Evolutionary conservation across 2,888 invertebrate species (phyloP).

Genomic region (Noctua fimbriata): DNA sequence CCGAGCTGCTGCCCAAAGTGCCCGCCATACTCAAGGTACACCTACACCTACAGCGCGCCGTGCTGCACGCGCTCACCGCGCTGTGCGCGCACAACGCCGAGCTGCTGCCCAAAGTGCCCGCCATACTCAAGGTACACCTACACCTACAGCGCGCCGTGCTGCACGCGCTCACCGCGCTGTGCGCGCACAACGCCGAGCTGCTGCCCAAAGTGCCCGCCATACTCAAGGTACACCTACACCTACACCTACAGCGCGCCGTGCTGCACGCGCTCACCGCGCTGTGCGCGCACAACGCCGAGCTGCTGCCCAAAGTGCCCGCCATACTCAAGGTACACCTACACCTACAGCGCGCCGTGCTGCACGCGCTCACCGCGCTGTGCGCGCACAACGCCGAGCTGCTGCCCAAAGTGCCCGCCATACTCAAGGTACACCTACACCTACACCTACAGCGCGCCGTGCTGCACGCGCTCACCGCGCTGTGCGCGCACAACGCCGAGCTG

Average conservation of each 20-base stretch:
- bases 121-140: conserved; percentile 93
- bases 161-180: conserved; percentile 98
- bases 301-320: conserved; percentile 97
- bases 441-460: conserved; percentile 98
- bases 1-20: conserved; percentile 95
- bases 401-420: conserved; percentile 96
- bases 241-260: conserved; percentile 97
- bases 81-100: conserved; percentile 95
- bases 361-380: conserved; percentile 98
- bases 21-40: conserved; percentile 95
- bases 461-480: conserved; percentile 98
- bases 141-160: conserved; percentile 97
- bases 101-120: conserved; percentile 96
- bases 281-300: conserved; percentile 94
- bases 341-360: conserved; percentile 98
- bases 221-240: conserved; percentile 91
- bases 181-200: conserved; percentile 94
- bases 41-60: conserved; percentile 94
- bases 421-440: conserved; percentile 92
- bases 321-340: conserved; percentile 93
- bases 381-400: conserved; percentile 95
- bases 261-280: conserved; percentile 98
- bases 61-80: conserved; percentile 98
- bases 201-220: conserved; percentile 97
- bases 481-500: conserved; percentile 94